phyloP scores from a whole-genome alignment of 1,140 invertebrate species.

The Glossosoma conforme region DNA sequence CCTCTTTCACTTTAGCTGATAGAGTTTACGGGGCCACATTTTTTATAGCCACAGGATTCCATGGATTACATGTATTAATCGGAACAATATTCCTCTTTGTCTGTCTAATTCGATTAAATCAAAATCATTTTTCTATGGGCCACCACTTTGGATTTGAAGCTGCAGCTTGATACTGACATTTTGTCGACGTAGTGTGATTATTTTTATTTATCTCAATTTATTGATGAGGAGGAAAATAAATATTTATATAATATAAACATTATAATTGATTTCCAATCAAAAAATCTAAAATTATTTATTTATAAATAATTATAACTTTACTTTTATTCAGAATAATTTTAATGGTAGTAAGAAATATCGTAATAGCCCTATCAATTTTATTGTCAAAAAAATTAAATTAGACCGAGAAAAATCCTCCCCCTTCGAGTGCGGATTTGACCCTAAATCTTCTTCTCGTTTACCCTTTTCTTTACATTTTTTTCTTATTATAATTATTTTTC shows the following conservation, averaged over 20 bases:
- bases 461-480: slow-evolving; percentile 59
- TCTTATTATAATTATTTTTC: slow-evolving; percentile 59
- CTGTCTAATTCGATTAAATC: too few species aligned
- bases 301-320: slow-evolving; percentile 48
- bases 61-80: too few species aligned
- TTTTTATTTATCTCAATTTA: slow-evolving; percentile 64
- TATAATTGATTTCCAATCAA: slow-evolving; percentile 67
- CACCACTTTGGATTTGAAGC: slow-evolving; percentile 68
- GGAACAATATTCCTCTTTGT: too few species aligned
- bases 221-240: slow-evolving; percentile 54
- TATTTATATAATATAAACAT: slow-evolving; percentile 62
- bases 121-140: slow-evolving; percentile 51
- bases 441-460: slow-evolving; percentile 48
- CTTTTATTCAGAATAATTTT: slow-evolving; percentile 40
- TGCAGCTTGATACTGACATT: slow-evolving; percentile 69
- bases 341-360: slow-evolving; percentile 39
- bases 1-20: too few species aligned
- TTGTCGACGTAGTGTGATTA: slow-evolving; percentile 69
- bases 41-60: too few species aligned
- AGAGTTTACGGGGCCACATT: too few species aligned
- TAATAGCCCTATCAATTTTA: slow-evolving; percentile 47
- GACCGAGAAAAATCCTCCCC: slow-evolving; percentile 55
- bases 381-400: slow-evolving; percentile 52
- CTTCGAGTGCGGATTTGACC: slow-evolving; percentile 61
- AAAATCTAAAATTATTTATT: slow-evolving; percentile 49